Evolutionary conservation across 2,113 vertebrate genomes (phyloP).

Genomic region (Thalassarche chlororhynchos): DNA sequence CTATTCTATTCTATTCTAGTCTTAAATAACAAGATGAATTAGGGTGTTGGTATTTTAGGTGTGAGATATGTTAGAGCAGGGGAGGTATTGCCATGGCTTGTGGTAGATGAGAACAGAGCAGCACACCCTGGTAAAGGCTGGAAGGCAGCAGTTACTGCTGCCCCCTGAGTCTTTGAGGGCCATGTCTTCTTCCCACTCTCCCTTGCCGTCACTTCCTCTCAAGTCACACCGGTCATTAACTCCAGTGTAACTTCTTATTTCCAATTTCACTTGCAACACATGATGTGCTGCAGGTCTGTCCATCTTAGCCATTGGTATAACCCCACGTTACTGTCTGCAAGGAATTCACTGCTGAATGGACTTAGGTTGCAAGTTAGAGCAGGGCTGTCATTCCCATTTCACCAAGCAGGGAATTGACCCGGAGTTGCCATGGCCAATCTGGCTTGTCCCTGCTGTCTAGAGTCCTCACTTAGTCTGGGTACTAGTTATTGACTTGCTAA

Average conservation of each 20-base stretch:
- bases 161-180: neutral
- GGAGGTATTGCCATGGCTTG: neutral
- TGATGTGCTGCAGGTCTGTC: neutral
- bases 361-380: neutral
- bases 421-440: accelerated
- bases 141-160: neutral
- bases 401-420: neutral
- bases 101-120: neutral
- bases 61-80: neutral
- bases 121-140: neutral
- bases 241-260: neutral
- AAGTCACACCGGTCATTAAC: neutral
- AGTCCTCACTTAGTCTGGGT: neutral
- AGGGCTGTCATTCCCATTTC: neutral
- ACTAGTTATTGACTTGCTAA: neutral
- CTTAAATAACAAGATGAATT: neutral
- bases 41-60: neutral
- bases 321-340: neutral
- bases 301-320: neutral
- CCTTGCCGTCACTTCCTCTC: neutral
- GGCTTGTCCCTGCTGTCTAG: neutral
- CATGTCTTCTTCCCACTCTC: neutral
- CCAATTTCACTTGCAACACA: neutral
- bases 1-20: neutral
- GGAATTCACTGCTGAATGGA: neutral